These are phyloP conservation scores for Anguilla megastoma DNA, from an alignment of 2,797 vertebrate genomes.

Conservation along the genomic window DNA sequence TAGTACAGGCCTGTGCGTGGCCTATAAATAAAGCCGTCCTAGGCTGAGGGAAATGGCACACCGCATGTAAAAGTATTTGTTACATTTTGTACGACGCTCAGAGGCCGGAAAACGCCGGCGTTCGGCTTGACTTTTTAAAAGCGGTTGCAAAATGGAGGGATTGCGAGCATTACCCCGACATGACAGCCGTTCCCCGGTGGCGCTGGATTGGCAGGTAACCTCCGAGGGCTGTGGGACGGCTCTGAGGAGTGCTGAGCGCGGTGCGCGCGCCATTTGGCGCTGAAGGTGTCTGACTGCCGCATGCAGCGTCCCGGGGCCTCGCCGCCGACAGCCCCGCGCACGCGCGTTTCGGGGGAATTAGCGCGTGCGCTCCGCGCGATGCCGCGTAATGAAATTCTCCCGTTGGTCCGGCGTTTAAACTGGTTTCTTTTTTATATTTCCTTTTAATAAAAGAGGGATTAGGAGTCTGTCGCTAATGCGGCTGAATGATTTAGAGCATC, in stretches of 20 bases:
- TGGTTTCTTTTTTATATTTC: slow-evolving; percentile 60
- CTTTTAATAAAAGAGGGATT: slow-evolving; percentile 73
- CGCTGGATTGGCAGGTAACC: not conserved
- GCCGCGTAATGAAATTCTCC: slow-evolving; percentile 60
- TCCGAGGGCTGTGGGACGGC: not conserved
- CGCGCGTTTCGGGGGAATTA: slow-evolving; percentile 29
- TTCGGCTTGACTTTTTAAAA: not conserved
- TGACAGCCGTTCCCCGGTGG: not conserved
- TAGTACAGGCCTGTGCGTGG: not conserved
- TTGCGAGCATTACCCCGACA: not conserved
- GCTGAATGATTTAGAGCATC: slow-evolving; percentile 46
- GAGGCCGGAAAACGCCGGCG: not conserved
- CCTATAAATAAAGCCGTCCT: not conserved
- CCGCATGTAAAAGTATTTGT: not conserved
- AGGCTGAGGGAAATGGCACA: not conserved
- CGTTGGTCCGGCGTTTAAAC: slow-evolving; percentile 58
- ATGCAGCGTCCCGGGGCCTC: not conserved
- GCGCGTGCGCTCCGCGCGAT: slow-evolving; percentile 28
- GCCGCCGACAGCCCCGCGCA: slow-evolving; percentile 9
- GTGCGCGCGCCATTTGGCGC: not conserved
- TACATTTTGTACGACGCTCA: not conserved
- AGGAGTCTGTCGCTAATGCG: slow-evolving; percentile 41
- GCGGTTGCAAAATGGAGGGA: not conserved
- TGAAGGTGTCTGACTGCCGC: not conserved
- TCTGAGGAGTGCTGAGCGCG: not conserved